These are phyloP conservation scores for Hartigia nigra DNA, from an alignment of 2,888 invertebrate species.

Conservation along the genomic window DNA sequence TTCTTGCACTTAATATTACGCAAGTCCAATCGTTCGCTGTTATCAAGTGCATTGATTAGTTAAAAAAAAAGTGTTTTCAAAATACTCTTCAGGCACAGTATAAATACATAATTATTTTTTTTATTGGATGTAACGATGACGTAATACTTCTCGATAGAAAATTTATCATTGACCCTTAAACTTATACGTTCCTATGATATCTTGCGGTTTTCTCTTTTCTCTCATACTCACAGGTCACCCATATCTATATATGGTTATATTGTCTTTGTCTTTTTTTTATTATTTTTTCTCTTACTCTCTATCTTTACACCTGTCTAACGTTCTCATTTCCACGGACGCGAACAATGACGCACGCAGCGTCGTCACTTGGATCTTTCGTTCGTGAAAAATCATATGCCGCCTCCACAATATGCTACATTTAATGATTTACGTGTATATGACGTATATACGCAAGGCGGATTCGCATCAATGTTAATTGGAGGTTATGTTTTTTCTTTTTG, in stretches of 20 bases:
- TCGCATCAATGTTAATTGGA: neutral
- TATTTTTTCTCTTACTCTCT: no score
- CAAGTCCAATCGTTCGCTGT: neutral
- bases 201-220: neutral
- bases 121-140: no score
- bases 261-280: no score
- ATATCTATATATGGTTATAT: neutral
- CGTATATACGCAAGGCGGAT: neutral
- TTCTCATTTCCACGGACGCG: neutral
- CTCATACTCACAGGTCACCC: neutral
- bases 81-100: neutral
- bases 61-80: neutral
- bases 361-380: neutral
- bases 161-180: neutral
- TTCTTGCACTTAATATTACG: neutral
- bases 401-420: neutral
- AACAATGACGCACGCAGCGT: neutral
- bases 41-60: neutral
- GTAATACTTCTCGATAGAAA: no score
- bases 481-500: neutral
- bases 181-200: neutral
- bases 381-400: neutral
- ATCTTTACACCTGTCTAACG: neutral
- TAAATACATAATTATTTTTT: no score
- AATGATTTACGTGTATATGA: neutral